These are phyloP conservation scores for Lamprotornis superbus DNA, from an alignment of 2,113 vertebrate genomes.

Conservation along the genomic window DNA sequence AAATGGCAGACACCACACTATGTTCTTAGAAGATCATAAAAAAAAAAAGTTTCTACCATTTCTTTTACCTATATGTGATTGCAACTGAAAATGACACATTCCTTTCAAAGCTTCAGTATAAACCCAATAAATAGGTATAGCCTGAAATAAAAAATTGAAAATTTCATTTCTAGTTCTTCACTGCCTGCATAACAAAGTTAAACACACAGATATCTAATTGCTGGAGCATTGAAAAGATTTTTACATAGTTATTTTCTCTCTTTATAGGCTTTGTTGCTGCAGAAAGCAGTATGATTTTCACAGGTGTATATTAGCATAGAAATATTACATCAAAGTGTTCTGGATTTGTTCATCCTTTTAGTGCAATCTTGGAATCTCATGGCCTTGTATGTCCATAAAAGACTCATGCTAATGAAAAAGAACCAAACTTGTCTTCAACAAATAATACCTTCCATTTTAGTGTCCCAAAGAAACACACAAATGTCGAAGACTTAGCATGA, in stretches of 20 bases:
- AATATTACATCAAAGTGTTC: neutral
- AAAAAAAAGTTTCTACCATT: neutral
- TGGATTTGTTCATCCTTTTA: neutral
- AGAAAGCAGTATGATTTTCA: neutral
- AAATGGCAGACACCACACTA: neutral
- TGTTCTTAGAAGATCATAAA: neutral
- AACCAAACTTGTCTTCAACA: neutral
- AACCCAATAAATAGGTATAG: neutral
- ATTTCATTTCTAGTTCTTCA: neutral
- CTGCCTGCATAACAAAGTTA: neutral
- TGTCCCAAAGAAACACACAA: neutral
- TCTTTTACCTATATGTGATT: neutral
- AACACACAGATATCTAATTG: neutral
- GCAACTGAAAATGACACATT: neutral
- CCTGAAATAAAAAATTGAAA: neutral
- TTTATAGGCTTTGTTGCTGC: neutral
- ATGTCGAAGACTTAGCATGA: neutral
- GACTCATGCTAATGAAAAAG: neutral
- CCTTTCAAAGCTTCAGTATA: neutral
- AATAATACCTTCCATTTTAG: neutral
- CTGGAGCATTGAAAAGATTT: neutral
- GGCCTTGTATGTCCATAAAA: neutral
- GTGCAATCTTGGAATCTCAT: neutral
- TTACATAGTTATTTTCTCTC: neutral
- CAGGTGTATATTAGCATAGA: neutral